Base-by-base conservation (phyloP, 2,888 invertebrate species). In the Suillia variegata region DNA sequence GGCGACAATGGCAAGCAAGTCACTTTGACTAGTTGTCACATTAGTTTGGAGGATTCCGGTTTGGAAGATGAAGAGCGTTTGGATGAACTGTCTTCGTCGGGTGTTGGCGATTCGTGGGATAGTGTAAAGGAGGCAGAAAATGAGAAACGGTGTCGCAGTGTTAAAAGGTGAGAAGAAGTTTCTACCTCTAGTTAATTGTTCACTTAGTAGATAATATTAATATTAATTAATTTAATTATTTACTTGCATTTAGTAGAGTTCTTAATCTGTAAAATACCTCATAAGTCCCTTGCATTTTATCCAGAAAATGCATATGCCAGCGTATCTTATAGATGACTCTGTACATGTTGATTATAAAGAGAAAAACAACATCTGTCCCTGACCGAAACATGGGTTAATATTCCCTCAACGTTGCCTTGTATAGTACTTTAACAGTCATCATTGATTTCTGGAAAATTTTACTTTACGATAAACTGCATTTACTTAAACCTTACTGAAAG, bases 1-100 rank as follows among this genome's bases (percentile, higher is more conserved):
- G 83, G 82, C 59, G 85, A 83, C 67, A 83, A 85, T 75, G 85
- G 85, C 62, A 82, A 85, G 64, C 83, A 85, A 73, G 84, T 85
- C 48, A 82, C 83, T 5, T 74, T 85, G 65, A 85, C 85, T 54
- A 85, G 85, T 74, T 86, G 86, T 74, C 85, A 86, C 71, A 85
- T 86, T 53, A 85, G 84, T 59, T 82, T 86, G 53, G 86, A 85
- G 67, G 85, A 85, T 67, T 81, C 83, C 2, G 82, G 82, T 38
- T 65, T 82, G 66, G 82, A 82, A 66, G 82, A 82, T 65, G 82
- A 83, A 65, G 82, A 82, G 64, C 79, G 81, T n/a, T 68, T 79
- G 56, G 82, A 82, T 61, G 82, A 82, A 63, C 76, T 78, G 79
- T 79, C 80, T 10, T 82, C 81, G 6, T 80, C 80, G 10, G 82